Evolutionary conservation across 2,888 invertebrate genomes (phyloP).

Genomic region (Philaethria dido): DNA sequence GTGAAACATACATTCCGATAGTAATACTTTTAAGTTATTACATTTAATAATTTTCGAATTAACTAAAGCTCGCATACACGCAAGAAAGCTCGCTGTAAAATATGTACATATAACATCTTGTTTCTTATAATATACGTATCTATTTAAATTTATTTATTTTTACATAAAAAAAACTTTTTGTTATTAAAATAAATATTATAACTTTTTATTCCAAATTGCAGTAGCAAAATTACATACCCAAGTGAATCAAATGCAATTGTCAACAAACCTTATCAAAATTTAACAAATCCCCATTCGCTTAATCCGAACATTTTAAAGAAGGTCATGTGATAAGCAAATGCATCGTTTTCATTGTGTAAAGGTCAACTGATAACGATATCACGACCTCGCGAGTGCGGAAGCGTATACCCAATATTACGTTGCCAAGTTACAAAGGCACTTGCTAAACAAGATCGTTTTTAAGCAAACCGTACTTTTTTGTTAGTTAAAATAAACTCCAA

Average conservation of each 20-base stretch:
- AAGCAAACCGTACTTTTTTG: conserved; percentile 55
- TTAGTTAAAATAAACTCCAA: conserved; percentile 69
- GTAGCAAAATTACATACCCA: background rate
- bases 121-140: no score
- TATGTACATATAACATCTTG: no score
- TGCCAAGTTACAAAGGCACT: conserved; percentile 59
- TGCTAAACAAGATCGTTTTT: conserved; percentile 41
- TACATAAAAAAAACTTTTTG: no score
- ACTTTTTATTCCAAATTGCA: background rate
- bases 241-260: conserved; percentile 8
- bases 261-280: conserved; percentile 28
- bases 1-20: no score
- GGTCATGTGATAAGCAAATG: conserved; percentile 67
- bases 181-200: no score
- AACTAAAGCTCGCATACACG: no score
- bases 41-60: no score
- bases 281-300: conserved; percentile 41
- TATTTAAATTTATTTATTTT: no score
- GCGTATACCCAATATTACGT: conserved; percentile 61
- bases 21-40: no score
- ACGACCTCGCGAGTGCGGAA: conserved; percentile 74
- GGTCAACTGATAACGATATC: conserved; percentile 71
- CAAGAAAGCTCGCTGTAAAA: no score
- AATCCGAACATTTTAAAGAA: conserved; percentile 49
- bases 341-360: conserved; percentile 64